These are phyloP conservation scores for Ophonus ardosiacus DNA, from an alignment of 2,888 invertebrate genomes.

Conservation along the genomic window DNA sequence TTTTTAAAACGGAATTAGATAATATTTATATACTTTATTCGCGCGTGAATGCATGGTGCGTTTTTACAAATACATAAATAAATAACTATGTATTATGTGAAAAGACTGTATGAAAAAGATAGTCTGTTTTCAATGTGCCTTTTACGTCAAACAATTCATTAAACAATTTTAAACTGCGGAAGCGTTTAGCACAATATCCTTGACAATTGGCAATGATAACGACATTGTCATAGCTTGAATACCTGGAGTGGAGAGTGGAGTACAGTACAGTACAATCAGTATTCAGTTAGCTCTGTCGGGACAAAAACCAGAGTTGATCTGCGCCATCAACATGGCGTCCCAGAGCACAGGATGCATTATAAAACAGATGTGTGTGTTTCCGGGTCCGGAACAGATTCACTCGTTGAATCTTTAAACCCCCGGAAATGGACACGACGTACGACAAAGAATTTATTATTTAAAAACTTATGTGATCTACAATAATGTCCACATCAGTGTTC, in stretches of 20 bases:
- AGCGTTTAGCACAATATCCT: neutral
- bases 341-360: slow-evolving; percentile 28
- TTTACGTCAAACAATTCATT: neutral
- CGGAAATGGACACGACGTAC: neutral
- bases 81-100: no score
- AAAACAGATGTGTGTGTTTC: slow-evolving; percentile 17
- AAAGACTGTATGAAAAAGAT: no score
- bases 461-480: neutral
- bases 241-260: neutral
- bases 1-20: no score
- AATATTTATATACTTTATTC: no score
- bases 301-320: neutral
- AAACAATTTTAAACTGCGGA: neutral
- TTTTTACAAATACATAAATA: no score
- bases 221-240: neutral
- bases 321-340: neutral
- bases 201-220: neutral
- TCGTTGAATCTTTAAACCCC: slow-evolving; percentile 16
- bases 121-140: neutral
- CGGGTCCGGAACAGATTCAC: slow-evolving; percentile 11
- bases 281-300: neutral
- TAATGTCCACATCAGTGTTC: neutral
- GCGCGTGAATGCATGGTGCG: no score
- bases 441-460: neutral
- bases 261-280: neutral